phyloP scores from a whole-genome alignment of 2,888 invertebrate species.

The Branchellion lobata region DNA sequence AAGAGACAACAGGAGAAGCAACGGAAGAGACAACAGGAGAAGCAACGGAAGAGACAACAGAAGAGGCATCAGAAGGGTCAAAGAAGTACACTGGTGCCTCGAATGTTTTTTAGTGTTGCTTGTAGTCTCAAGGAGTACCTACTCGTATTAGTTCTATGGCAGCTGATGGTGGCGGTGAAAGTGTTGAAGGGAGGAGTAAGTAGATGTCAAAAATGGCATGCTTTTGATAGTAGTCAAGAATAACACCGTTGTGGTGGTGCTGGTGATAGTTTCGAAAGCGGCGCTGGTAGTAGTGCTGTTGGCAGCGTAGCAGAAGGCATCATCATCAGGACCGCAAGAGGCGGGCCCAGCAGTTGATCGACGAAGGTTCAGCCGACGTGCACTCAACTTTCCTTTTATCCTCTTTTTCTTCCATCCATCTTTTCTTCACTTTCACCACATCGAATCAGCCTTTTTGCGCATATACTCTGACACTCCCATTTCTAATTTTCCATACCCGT shows the following conservation, averaged over 20 bases:
- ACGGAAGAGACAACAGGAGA: background rate
- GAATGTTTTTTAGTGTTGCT: background rate
- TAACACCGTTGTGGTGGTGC: no score
- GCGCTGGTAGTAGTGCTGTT: no score
- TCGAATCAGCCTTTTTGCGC: no score
- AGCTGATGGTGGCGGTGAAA: background rate
- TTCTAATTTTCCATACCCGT: no score
- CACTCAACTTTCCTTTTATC: background rate
- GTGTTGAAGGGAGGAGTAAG: no score
- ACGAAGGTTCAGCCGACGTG: constrained; percentile 13
- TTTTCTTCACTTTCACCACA: background rate
- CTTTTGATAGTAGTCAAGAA: no score
- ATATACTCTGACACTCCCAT: no score
- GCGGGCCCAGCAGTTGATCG: constrained; percentile 10
- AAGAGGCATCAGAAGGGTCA: background rate
- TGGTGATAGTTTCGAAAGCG: no score
- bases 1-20: no score
- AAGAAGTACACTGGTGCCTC: background rate
- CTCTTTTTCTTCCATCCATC: background rate
- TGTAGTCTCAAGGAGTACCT: no score
- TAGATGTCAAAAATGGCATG: no score
- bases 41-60: background rate
- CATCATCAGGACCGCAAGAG: background rate
- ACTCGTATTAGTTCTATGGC: background rate
- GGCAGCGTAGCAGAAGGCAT: background rate